These are phyloP conservation scores for Nudaria mundana DNA, from an alignment of 2,888 invertebrate genomes.

Conservation along the genomic window DNA sequence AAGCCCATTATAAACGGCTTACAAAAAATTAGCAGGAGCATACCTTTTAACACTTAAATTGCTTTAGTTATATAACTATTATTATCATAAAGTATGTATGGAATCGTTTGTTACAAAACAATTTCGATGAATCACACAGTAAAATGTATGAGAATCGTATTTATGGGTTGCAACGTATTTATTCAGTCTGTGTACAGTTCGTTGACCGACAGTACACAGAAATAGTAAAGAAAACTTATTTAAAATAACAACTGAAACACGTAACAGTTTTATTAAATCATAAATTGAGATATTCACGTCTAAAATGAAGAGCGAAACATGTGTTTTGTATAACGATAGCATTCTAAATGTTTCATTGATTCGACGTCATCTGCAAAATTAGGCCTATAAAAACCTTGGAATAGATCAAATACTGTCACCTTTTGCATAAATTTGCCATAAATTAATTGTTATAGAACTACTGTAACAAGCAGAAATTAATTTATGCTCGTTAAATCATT, in stretches of 20 bases:
- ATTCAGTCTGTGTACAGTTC: too few species aligned
- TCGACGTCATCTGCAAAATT: conserved; percentile 26
- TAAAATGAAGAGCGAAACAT: background rate
- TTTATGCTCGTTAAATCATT: conserved; percentile 59
- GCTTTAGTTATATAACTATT: too few species aligned
- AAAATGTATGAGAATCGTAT: too few species aligned
- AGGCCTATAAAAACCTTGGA: conserved; percentile 35
- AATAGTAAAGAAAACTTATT: conserved; percentile 3
- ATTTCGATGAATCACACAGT: too few species aligned
- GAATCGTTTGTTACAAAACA: too few species aligned
- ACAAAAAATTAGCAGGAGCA: too few species aligned
- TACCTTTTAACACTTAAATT: too few species aligned
- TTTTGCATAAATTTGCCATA: conserved; percentile 60
- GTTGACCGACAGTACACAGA: conserved; percentile 8
- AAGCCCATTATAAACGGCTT: too few species aligned
- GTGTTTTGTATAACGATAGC: background rate
- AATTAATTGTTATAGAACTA: conserved; percentile 52
- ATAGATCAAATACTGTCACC: conserved; percentile 38
- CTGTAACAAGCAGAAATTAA: conserved; percentile 53
- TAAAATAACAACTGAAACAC: background rate
- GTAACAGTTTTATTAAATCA: conserved; percentile 6
- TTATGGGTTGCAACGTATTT: too few species aligned
- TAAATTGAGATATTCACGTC: background rate
- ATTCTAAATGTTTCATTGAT: conserved; percentile 1
- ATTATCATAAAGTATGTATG: too few species aligned